Evolutionary conservation across 2,888 invertebrate genomes (phyloP).

Genomic region (Cryptus viduatorius): DNA sequence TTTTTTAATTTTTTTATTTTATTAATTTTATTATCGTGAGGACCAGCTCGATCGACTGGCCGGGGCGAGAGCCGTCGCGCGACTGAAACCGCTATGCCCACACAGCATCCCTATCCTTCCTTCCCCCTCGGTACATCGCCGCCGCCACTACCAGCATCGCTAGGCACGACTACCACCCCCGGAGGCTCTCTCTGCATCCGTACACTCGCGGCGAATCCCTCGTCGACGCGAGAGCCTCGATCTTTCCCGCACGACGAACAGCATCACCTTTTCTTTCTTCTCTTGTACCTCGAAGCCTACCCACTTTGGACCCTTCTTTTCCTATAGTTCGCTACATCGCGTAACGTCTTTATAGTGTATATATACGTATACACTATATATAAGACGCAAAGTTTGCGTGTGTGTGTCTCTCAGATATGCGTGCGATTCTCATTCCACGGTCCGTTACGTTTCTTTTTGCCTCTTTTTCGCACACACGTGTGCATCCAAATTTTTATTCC

Average conservation of each 20-base stretch:
- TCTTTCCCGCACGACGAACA: slow-evolving; percentile 42
- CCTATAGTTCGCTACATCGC: slow-evolving; percentile 25
- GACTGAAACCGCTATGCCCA: slow-evolving; percentile 78
- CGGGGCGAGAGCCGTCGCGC: slow-evolving; percentile 82
- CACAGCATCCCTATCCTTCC: slow-evolving; percentile 78
- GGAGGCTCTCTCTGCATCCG: slow-evolving; percentile 41
- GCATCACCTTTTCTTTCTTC: slow-evolving; percentile 46
- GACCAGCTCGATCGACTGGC: slow-evolving; percentile 78
- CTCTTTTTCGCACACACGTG: slow-evolving; percentile 12
- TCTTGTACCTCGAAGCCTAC: slow-evolving; percentile 59
- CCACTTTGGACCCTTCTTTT: slow-evolving; percentile 64
- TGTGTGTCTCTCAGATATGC: slow-evolving; percentile 34
- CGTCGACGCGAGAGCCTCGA: slow-evolving; percentile 57
- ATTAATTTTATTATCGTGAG: background rate
- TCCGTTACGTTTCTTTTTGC: slow-evolving; percentile 7
- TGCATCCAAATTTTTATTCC: background rate
- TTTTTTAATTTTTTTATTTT: background rate
- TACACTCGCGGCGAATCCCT: slow-evolving; percentile 34
- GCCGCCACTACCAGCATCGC: slow-evolving; percentile 46
- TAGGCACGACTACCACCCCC: slow-evolving; percentile 63
- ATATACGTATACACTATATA: background rate
- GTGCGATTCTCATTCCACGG: slow-evolving; percentile 33
- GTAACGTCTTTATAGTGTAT: slow-evolving; percentile 5
- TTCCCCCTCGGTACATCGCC: slow-evolving; percentile 67
- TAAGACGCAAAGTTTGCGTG: slow-evolving; percentile 17